These are phyloP conservation scores for Plebejus melissa DNA, from an alignment of 2,888 invertebrate genomes.

Conservation along the genomic window DNA sequence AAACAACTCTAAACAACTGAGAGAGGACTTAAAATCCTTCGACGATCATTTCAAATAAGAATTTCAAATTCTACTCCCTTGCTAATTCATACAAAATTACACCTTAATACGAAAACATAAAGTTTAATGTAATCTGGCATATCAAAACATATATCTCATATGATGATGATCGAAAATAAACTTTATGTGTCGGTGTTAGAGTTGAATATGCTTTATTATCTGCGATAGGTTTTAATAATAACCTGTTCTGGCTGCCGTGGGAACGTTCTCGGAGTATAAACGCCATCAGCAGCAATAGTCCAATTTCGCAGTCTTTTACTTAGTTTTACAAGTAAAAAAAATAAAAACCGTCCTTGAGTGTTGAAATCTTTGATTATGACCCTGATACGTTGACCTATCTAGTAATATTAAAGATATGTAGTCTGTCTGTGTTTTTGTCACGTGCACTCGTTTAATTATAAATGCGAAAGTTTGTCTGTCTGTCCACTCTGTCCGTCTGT, in stretches of 20 bases:
- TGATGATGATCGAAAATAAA: constrained; percentile 41
- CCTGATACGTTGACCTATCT: constrained; percentile 6
- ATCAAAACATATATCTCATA: constrained; percentile 31
- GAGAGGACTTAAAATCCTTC: constrained; percentile 75
- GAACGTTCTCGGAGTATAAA: constrained; percentile 77
- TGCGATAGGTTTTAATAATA: constrained; percentile 74
- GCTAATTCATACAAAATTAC: constrained; percentile 34
- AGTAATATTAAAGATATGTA: neutral
- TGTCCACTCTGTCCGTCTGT: too few relatives aligned
- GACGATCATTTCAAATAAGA: constrained; percentile 72
- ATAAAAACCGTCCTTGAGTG: neutral
- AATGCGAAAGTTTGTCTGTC: too few relatives aligned
- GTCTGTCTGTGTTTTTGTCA: neutral
- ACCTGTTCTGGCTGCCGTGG: constrained; percentile 76
- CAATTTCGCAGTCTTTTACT: constrained; percentile 76
- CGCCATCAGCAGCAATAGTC: constrained; percentile 76
- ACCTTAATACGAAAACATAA: constrained; percentile 31
- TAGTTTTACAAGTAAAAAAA: constrained; percentile 45
- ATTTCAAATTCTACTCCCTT: constrained; percentile 73
- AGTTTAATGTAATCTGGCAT: constrained; percentile 24
- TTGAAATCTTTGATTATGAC: neutral
- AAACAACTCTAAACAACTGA: constrained; percentile 66
- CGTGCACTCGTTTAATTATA: too few relatives aligned
- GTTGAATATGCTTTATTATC: constrained; percentile 46
- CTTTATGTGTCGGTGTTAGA: constrained; percentile 45